Evolutionary conservation across 1,140 invertebrate species (phyloP), one percentile per base, ranked within the genome.

Genomic region (Pomacea maculata): DNA sequence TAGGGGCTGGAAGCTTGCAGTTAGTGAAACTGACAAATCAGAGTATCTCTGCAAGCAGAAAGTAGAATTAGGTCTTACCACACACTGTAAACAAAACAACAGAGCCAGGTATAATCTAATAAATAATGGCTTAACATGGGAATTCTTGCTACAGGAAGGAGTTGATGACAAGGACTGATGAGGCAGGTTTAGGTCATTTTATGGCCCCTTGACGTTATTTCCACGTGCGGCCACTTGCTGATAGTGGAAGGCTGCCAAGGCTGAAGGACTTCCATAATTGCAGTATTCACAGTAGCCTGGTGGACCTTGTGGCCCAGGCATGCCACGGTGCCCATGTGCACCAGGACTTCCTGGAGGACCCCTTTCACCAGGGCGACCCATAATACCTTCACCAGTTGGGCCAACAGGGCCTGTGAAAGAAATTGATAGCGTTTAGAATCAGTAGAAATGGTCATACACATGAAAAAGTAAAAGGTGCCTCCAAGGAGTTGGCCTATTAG

Each of bases 221-320:
- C 81, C 83, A n/a, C 74, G 61, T 57, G 75, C 78, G 45, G 83
- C 67, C 83, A 83, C 79, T 80, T 83, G 71, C 83, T 86, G 72
- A 87, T 84, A 80, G 72, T 84, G 78, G 79, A 80, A 71, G 77
- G 81, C 82, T 72, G 80, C 68, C 81, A 79, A 73, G 55, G 85
- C 85, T 68, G 87, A 70, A 12, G 80, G 80, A 83, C 78, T 63
- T 19, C 52, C 74, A 54, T 83, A 85, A 71, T 86, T 87, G 80
- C 85, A 86, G 78, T 84, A 86, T 83, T 87, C 85, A 84, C 85
- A 88, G 74, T 87, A 87, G 75, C 89, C 89, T 7, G 89, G 85
- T 34, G 86, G 85, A 34, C 90, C 90, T 0, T 85, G 81, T 68
- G 85, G 84, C 34, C 90, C 89, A 52, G 84, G 79, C 15, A 81